Base-by-base conservation (phyloP, 1,140 invertebrate species). In the Bombus ignitus region DNA sequence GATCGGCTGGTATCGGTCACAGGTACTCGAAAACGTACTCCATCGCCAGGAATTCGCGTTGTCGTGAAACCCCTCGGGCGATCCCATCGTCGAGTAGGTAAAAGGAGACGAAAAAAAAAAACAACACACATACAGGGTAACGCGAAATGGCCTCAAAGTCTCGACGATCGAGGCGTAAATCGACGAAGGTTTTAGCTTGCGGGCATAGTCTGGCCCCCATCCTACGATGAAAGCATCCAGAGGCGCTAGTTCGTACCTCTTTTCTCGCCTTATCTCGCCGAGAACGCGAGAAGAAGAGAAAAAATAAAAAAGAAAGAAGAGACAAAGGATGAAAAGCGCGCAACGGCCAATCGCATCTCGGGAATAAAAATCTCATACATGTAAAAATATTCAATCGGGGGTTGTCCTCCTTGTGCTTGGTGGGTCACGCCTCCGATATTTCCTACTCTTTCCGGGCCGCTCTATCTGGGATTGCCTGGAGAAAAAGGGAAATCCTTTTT, bases 281-380 rank as follows among this genome's bases (percentile, higher is more conserved):
- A 15, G 59, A 42, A 22, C 15, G 42, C n/a, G 78, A 80, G 18
- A 4, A 25, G 25, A 39, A 53, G 15, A 22, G 25, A 47, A 15
- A 28, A 22, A 25, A 37, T 12, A 57, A 32, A 37, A 47, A 28
- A 42, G 12, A 39, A 71, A 78, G 78, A 84, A 65, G 37, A 75
- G 25, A 10, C 9, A n/a, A 57, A 47, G 9, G 22, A 44, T 8
- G 25, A 47, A 22, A 28, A n/a, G 44, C 62, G 65, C 53, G 74
- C 77, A 84, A 57, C 82, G 76, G 59, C 89, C 86, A 92, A 89
- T 88, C 83, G 83, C 89, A 78, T 87, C 81, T 79, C 85, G 78
- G 86, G 88, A 91, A 91, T 91, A 90, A 89, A 89, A 92, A 93
- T 93, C 91, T 93, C 92, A 93, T 92, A 90, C 88, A 93, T 93